These are phyloP conservation scores for Brachynemurus nebulosus DNA, from an alignment of 2,888 invertebrate species.

Conservation along the genomic window DNA sequence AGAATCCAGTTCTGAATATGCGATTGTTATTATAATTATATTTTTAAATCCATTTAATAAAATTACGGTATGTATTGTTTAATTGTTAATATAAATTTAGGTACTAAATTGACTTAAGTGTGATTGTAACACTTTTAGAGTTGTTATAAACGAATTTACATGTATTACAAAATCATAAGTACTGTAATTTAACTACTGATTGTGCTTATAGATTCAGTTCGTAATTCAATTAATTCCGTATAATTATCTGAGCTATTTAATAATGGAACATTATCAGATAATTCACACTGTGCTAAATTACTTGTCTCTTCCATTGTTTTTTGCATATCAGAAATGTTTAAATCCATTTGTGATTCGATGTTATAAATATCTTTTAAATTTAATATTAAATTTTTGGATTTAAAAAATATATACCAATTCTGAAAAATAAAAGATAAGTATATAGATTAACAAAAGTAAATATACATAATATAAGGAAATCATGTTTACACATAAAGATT, in stretches of 20 bases:
- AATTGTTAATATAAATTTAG: too few species aligned
- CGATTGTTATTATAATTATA: too few species aligned
- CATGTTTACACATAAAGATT: background rate
- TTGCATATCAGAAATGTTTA: slow-evolving; percentile 11
- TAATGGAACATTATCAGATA: slow-evolving; percentile 30
- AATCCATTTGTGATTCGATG: slow-evolving; percentile 10
- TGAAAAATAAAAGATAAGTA: slow-evolving; percentile 20
- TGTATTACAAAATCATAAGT: too few species aligned
- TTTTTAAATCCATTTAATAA: too few species aligned
- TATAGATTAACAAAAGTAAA: too few species aligned
- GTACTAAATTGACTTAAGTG: too few species aligned
- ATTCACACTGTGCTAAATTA: slow-evolving; percentile 21
- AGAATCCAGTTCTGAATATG: too few species aligned
- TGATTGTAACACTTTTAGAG: too few species aligned
- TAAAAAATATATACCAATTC: slow-evolving; percentile 32
- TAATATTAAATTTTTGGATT: slow-evolving; percentile 28
- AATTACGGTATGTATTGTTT: too few species aligned
- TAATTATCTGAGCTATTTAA: slow-evolving; percentile 26
- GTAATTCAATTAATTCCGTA: slow-evolving; percentile 32
- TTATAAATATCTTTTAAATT: slow-evolving; percentile 16
- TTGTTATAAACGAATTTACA: too few species aligned
- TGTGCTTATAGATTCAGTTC: slow-evolving; percentile 33
- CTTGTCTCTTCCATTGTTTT: slow-evolving; percentile 12
- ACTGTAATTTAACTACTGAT: slow-evolving; percentile 28
- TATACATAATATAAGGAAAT: background rate